Percentiles rank a stretch among this genome's conserved stretches.
phyloP scores from a whole-genome alignment of 2,797 vertebrate species.

The Pempheris klunzingeri region DNA sequence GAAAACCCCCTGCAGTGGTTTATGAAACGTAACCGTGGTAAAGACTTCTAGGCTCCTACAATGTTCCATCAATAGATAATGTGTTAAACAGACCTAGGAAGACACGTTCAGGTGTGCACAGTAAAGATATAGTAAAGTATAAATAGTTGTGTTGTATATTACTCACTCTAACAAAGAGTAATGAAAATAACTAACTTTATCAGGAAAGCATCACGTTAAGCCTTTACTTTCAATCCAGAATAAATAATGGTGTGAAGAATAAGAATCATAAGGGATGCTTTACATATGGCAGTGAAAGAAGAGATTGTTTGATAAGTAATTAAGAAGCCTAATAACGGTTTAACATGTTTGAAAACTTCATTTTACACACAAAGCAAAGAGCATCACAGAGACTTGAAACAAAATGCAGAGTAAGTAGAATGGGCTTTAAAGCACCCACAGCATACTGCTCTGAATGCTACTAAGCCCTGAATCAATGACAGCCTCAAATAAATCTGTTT shows the following conservation, averaged over 20 bases:
- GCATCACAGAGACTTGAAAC: conserved; percentile 42
- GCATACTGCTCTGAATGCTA: conserved; percentile 52
- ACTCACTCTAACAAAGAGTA: neutral
- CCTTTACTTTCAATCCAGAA: neutral
- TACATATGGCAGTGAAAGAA: neutral
- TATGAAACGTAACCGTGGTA: conserved; percentile 37
- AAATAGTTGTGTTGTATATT: neutral
- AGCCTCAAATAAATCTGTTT: conserved; percentile 73
- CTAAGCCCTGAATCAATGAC: conserved; percentile 67
- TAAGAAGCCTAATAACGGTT: conserved; percentile 14
- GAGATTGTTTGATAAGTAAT: conserved; percentile 5
- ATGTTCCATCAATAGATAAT: conserved; percentile 46
- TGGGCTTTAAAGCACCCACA: conserved; percentile 44
- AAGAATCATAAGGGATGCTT: neutral
- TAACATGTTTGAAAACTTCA: conserved; percentile 22
- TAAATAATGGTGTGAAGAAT: neutral
- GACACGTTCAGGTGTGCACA: conserved; percentile 10
- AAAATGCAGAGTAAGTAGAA: conserved; percentile 40
- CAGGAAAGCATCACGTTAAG: neutral
- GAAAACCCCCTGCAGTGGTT: conserved; percentile 38
- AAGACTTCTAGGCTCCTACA: conserved; percentile 17
- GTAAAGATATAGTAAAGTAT: neutral
- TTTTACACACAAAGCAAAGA: conserved; percentile 8
- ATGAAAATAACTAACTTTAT: conserved; percentile 1
- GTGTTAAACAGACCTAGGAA: conserved; percentile 27